Evolutionary conservation across 2,888 invertebrate genomes (phyloP).

Genomic region (Dimorphilus gyrociliatus): DNA sequence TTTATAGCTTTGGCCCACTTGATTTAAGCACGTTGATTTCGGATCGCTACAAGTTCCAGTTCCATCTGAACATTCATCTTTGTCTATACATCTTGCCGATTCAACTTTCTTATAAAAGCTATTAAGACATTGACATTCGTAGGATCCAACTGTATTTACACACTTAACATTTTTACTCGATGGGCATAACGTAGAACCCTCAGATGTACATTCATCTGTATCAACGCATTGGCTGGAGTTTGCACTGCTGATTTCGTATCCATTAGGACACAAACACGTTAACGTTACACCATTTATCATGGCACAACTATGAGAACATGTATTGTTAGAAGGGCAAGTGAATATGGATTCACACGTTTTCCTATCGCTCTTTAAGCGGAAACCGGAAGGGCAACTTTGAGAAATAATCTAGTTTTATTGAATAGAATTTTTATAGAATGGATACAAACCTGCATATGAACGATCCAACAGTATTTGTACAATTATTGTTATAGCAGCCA

Average conservation of each 20-base stretch:
- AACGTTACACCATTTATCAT: not conserved
- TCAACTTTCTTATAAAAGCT: not conserved
- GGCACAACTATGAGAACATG: conserved; percentile 4
- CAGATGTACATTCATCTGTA: conserved; percentile 1
- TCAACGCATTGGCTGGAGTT: conserved; percentile 1
- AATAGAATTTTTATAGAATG: no score
- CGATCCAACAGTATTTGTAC: no score
- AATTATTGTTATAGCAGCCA: no score
- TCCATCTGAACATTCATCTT: conserved; percentile 4
- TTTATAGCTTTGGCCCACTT: not conserved
- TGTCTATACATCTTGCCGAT: conserved; percentile 1
- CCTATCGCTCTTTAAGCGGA: no score
- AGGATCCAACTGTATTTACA: no score
- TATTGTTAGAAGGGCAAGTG: conserved; percentile 2
- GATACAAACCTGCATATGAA: no score
- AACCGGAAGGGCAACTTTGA: no score
- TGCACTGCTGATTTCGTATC: not conserved
- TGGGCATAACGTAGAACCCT: not conserved
- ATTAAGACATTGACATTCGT: conserved; percentile 2
- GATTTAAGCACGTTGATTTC: conserved; percentile 2
- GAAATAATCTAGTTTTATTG: no score
- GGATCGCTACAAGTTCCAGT: not conserved
- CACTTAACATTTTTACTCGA: conserved; percentile 1
- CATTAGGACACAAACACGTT: conserved; percentile 3
- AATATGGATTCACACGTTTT: not conserved